A percentile compares a stretch with the other conserved stretches of the same genome.
Conservation (phyloP, 2,113 vertebrate genomes). For the Ursus arctos region DNA sequence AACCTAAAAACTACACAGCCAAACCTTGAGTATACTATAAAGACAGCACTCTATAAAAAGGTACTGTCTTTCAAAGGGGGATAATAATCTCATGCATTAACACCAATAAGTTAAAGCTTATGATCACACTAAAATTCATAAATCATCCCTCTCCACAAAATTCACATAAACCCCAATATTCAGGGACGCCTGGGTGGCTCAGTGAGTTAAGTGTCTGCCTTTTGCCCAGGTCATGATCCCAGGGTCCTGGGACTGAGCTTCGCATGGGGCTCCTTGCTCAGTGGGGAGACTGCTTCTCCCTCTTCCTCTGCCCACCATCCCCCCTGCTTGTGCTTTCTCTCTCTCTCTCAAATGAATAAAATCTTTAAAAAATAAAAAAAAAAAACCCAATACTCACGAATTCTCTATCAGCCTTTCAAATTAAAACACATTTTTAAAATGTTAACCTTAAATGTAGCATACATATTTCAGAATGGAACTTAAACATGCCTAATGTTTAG, state of each 20-base stretch:
- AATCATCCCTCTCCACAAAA: slow-evolving; percentile 13
- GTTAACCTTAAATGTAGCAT: neutral
- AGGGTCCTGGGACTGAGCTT: neutral
- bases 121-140: neutral
- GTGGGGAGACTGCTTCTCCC: neutral
- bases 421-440: neutral
- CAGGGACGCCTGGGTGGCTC: neutral
- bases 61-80: neutral
- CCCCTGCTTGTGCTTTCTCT: neutral
- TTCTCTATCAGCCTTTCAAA: neutral
- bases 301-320: neutral
- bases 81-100: neutral
- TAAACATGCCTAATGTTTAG: neutral
- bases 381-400: neutral
- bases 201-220: neutral
- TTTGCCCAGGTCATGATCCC: neutral
- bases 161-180: neutral
- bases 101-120: neutral
- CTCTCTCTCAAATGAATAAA: neutral
- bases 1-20: neutral
- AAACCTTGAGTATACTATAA: neutral
- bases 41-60: neutral
- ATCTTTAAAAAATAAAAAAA: neutral
- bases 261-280: neutral
- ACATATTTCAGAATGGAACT: neutral